A percentile compares a stretch with the other conserved stretches of the same genome.
Conservation (phyloP, 1,140 invertebrate species). For the Teleopsis dalmanni region DNA sequence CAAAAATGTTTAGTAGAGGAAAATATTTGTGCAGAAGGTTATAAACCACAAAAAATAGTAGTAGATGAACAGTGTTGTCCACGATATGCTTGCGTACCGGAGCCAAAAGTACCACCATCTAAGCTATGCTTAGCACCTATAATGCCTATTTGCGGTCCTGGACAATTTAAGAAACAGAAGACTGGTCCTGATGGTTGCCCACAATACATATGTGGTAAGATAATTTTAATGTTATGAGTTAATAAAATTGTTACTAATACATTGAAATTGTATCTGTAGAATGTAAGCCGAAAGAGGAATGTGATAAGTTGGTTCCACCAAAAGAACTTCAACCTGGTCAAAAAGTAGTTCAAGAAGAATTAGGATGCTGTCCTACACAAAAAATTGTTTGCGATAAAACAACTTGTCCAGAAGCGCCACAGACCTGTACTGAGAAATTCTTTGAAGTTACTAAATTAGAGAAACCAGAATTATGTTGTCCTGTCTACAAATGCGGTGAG, state of each 20-base stretch:
- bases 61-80: constrained; percentile 58
- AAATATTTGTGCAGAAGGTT: constrained; percentile 53
- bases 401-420: constrained; percentile 51
- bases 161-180: constrained; percentile 59
- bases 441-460: constrained; percentile 47
- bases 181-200: constrained; percentile 54
- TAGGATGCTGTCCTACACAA: constrained; percentile 62
- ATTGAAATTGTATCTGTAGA: constrained; percentile 42
- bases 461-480: constrained; percentile 55
- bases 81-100: constrained; percentile 57
- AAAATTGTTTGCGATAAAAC: constrained; percentile 53
- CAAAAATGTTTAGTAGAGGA: constrained; percentile 52
- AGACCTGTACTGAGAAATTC: constrained; percentile 51
- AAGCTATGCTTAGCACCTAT: constrained; percentile 53
- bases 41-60: constrained; percentile 47
- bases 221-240: constrained; percentile 12
- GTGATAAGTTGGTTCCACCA: constrained; percentile 47
- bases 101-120: constrained; percentile 43
- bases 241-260: neutral
- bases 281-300: constrained; percentile 62
- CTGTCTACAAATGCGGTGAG: constrained; percentile 57
- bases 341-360: constrained; percentile 48
- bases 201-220: constrained; percentile 63
- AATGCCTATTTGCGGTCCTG: constrained; percentile 60
- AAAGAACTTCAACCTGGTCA: constrained; percentile 54